These are phyloP conservation scores for Drosophila rufa DNA, from an alignment of 1,140 invertebrate genomes.

Conservation along the genomic window DNA sequence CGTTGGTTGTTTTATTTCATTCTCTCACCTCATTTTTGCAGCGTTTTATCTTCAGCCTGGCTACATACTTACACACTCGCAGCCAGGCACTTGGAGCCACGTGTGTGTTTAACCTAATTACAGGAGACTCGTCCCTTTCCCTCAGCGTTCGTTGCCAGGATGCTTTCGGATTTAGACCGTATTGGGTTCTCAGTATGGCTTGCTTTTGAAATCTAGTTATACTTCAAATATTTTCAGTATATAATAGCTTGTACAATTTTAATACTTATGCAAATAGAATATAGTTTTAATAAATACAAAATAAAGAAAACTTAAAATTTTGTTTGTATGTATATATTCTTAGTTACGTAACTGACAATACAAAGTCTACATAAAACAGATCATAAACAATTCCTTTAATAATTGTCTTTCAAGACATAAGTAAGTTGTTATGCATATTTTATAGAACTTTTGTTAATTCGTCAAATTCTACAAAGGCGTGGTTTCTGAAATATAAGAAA, in stretches of 20 bases:
- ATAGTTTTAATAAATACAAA: too few species aligned
- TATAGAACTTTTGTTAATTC: too few species aligned
- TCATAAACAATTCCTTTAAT: too few species aligned
- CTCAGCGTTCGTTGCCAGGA: conserved; percentile 1
- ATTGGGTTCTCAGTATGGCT: not conserved
- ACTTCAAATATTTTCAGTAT: not conserved
- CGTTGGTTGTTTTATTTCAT: conserved; percentile 73
- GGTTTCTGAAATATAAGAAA: too few species aligned
- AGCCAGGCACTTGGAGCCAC: conserved; percentile 56
- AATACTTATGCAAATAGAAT: too few species aligned
- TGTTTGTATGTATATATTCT: not conserved
- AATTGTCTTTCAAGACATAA: too few species aligned
- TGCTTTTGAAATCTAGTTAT: not conserved
- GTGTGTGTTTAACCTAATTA: conserved; percentile 81
- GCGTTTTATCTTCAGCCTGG: conserved; percentile 63
- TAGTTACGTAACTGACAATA: not conserved
- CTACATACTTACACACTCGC: conserved; percentile 22
- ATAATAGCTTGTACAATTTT: too few species aligned
- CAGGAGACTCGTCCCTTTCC: conserved; percentile 28
- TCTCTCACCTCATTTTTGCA: conserved; percentile 74
- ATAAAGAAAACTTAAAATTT: too few species aligned
- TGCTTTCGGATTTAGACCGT: not conserved
- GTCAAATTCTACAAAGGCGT: too few species aligned
- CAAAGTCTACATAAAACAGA: too few species aligned
- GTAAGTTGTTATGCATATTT: too few species aligned